Percentiles rank a stretch among this genome's conserved stretches.
Evolutionary conservation across 35 echinoderm and acorn worm species (phyloP).

Genomic region (Ophiothrix spiculata): DNA sequence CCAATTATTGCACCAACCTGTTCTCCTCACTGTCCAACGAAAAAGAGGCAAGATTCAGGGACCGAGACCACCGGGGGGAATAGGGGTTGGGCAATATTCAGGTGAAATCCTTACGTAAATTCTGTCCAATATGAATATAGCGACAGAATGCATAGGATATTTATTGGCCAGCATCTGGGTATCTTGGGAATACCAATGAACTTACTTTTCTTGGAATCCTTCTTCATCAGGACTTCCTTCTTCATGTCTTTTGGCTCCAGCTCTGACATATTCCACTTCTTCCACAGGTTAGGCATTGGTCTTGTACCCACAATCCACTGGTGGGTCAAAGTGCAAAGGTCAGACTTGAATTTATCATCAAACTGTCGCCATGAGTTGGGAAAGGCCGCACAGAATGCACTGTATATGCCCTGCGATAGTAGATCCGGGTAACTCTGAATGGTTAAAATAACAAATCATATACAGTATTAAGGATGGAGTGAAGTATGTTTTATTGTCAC

Average conservation of each 20-base stretch:
- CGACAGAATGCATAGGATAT: too few species aligned
- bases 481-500: too few species aligned
- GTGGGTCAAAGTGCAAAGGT: constrained; percentile 73
- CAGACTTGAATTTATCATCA: constrained; percentile 78
- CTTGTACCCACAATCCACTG: constrained; percentile 89
- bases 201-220: constrained; percentile 90
- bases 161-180: too few species aligned
- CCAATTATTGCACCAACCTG: neutral
- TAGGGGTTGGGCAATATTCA: too few species aligned
- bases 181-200: neutral
- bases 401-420: constrained; percentile 79
- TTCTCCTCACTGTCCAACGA: neutral
- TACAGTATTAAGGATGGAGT: too few species aligned
- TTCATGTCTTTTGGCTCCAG: constrained; percentile 80
- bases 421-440: constrained; percentile 70
- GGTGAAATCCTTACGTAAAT: too few species aligned
- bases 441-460: neutral
- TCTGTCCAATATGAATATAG: too few species aligned
- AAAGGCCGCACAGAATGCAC: constrained; percentile 90
- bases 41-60: too few species aligned
- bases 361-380: constrained; percentile 98
- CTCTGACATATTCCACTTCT: constrained; percentile 68
- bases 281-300: constrained; percentile 62
- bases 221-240: constrained; percentile 73
- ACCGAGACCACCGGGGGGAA: too few species aligned